These are phyloP conservation scores for Sebastes matsubarae DNA, from an alignment of 2,797 vertebrate genomes.

Conservation along the genomic window DNA sequence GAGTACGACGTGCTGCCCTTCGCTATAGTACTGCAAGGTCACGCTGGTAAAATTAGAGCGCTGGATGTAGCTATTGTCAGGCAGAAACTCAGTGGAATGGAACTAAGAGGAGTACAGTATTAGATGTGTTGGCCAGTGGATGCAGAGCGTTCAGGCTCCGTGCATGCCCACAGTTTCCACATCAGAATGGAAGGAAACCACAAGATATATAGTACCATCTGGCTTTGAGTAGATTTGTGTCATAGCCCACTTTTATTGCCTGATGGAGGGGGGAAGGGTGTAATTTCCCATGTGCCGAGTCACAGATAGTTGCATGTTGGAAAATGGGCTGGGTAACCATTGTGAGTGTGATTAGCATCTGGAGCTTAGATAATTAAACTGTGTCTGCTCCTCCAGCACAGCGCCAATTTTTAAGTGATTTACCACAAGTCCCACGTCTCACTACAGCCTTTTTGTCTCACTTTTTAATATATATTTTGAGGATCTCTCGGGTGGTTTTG, in stretches of 20 bases:
- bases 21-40: constrained; percentile 38
- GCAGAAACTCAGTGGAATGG: constrained; percentile 65
- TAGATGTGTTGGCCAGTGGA: constrained; percentile 40
- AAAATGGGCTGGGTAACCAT: constrained; percentile 71
- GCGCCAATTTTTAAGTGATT: constrained; percentile 42
- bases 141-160: constrained; percentile 38
- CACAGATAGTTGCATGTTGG: constrained; percentile 76
- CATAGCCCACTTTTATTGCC: constrained; percentile 79
- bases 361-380: constrained; percentile 75
- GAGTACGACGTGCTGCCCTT: constrained; percentile 20
- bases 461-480: constrained; percentile 1
- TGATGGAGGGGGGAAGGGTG: constrained; percentile 66
- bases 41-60: constrained; percentile 63
- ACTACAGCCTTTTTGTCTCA: background rate
- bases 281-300: constrained; percentile 75
- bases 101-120: constrained; percentile 59
- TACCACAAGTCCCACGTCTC: constrained; percentile 2
- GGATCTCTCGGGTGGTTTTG: constrained; percentile 4
- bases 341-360: constrained; percentile 78
- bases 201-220: constrained; percentile 76
- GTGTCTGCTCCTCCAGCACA: constrained; percentile 46
- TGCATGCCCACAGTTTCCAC: constrained; percentile 47
- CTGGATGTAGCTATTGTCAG: constrained; percentile 63
- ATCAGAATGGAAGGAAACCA: constrained; percentile 70
- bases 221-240: constrained; percentile 76